Evolutionary conservation across 2,888 invertebrate species (phyloP).

Genomic region (Hydrotaea diabolus): DNA sequence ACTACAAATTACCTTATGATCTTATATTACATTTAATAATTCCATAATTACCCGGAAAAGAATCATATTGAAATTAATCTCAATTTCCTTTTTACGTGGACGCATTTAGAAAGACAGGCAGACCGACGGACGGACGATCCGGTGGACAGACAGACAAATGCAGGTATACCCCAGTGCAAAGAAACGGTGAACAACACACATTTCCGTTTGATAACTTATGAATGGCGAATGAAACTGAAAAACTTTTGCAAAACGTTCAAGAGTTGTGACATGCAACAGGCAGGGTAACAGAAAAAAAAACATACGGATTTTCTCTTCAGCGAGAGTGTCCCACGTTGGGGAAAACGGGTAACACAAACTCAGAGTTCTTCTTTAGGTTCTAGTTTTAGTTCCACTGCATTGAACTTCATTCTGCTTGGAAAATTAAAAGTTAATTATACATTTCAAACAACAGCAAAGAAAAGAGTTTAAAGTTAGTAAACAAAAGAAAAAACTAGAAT

Average conservation of each 20-base stretch:
- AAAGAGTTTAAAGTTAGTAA: too few species aligned
- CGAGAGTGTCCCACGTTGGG: neutral
- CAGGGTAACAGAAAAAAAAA: too few species aligned
- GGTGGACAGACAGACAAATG: neutral
- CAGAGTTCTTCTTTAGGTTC: neutral
- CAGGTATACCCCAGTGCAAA: neutral
- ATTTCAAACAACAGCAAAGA: neutral
- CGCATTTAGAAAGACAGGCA: neutral
- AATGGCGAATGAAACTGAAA: constrained; percentile 45
- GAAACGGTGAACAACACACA: neutral
- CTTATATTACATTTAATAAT: constrained; percentile 38
- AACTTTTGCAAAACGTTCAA: neutral
- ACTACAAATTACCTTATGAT: neutral
- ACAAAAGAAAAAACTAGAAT: neutral
- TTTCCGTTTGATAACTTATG: constrained; percentile 55
- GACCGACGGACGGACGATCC: neutral
- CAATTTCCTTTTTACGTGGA: constrained; percentile 43
- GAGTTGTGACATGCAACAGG: neutral
- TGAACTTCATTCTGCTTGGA: neutral
- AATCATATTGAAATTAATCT: constrained; percentile 57
- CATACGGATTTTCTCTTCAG: neutral
- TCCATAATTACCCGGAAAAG: constrained; percentile 49
- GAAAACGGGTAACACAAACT: neutral
- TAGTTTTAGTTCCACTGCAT: neutral
- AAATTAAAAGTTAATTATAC: constrained; percentile 25